Conservation (phyloP, 2,888 invertebrate genomes). For the Ethmia dodecea region DNA sequence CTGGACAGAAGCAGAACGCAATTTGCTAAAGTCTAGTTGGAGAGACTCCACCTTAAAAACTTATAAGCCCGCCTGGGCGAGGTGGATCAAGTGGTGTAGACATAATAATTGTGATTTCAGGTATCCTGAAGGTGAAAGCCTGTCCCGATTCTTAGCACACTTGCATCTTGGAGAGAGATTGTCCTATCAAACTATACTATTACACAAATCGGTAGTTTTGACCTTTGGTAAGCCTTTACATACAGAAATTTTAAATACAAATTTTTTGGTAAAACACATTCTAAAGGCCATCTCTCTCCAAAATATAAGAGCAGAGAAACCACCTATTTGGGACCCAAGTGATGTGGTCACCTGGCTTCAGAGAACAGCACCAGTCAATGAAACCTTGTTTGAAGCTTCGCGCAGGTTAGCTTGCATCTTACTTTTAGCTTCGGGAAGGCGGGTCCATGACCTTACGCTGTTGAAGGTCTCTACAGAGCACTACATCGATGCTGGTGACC, state of each 20-base stretch:
- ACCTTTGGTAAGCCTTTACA: not conserved
- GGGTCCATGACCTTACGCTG: slow-evolving; percentile 3
- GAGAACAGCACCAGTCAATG: slow-evolving; percentile 8
- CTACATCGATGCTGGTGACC: not conserved
- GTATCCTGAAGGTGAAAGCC: slow-evolving; percentile 4
- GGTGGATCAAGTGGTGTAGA: slow-evolving; percentile 14
- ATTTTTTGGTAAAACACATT: slow-evolving; percentile 5
- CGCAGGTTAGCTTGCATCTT: not conserved
- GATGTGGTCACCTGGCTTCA: slow-evolving; percentile 12
- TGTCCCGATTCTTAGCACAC: slow-evolving; percentile 9
- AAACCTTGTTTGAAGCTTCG: not conserved
- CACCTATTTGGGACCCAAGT: slow-evolving; percentile 8
- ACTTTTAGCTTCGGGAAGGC: slow-evolving; percentile 1
- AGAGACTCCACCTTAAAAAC: slow-evolving; percentile 18
- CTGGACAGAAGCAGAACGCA: slow-evolving; percentile 15
- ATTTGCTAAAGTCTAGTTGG: slow-evolving; percentile 18
- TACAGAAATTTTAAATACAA: not conserved
- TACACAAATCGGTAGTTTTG: slow-evolving; percentile 8
- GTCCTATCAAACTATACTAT: slow-evolving; percentile 10
- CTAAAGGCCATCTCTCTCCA: slow-evolving; percentile 8
- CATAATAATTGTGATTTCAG: slow-evolving; percentile 1
- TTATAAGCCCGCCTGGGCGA: slow-evolving; percentile 12
- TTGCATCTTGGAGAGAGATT: slow-evolving; percentile 8
- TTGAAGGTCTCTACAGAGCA: not conserved
- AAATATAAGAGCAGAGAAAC: slow-evolving; percentile 1